Evolutionary conservation across 2,888 invertebrate genomes (phyloP).

Genomic region (Polia nebulosa): DNA sequence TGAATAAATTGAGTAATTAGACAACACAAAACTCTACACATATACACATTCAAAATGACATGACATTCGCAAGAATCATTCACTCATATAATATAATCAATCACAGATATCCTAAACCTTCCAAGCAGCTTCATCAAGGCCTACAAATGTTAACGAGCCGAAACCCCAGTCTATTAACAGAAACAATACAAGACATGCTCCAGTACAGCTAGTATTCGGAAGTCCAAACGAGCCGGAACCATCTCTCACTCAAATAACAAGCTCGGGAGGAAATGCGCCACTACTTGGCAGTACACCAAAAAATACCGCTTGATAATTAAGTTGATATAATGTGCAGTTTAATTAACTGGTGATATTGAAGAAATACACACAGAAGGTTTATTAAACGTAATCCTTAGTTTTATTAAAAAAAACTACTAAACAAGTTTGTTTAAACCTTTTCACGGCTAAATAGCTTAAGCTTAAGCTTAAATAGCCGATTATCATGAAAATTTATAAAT

Average conservation of each 20-base stretch:
- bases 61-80: neutral
- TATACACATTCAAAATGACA: neutral
- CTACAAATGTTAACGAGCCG: conserved; percentile 18
- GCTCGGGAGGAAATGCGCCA: conserved; percentile 46
- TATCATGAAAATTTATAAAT: too few relatives aligned
- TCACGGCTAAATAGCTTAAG: too few relatives aligned
- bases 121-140: conserved; percentile 1
- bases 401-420: neutral
- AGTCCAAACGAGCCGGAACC: conserved; percentile 36
- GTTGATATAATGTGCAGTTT: conserved; percentile 63
- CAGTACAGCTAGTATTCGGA: conserved; percentile 18
- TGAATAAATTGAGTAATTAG: too few relatives aligned
- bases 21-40: too few relatives aligned
- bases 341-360: conserved; percentile 53
- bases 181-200: conserved; percentile 31
- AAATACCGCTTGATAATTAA: conserved; percentile 64
- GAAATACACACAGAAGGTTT: conserved; percentile 24
- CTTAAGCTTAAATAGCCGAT: too few relatives aligned
- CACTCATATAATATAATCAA: conserved; percentile 11
- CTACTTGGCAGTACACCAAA: conserved; percentile 62
- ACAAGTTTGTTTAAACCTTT: too few relatives aligned
- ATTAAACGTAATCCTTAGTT: neutral
- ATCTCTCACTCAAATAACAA: conserved; percentile 58
- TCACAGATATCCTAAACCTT: neutral
- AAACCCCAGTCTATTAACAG: conserved; percentile 1